Conservation (phyloP, 2,797 vertebrate genomes). For the Manis javanica region DNA sequence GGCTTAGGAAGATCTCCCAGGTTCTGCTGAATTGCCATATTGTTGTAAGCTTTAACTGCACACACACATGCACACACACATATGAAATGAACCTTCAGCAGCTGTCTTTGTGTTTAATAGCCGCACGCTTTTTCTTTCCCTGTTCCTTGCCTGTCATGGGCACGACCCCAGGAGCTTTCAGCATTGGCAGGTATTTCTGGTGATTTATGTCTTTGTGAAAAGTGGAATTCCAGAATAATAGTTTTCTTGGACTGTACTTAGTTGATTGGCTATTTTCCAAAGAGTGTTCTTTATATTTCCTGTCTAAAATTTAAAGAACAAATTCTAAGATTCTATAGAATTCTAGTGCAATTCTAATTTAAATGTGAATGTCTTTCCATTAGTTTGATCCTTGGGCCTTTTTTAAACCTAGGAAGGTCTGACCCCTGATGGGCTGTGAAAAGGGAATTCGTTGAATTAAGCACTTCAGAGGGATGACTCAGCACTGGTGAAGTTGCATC, state of each 20-base stretch:
- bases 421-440: not conserved
- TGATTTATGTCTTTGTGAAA: not conserved
- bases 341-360: not conserved
- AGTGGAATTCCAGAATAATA: not conserved
- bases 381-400: not conserved
- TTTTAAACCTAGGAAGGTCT: not conserved
- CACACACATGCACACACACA: not conserved
- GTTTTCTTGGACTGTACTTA: not conserved
- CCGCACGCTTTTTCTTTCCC: not conserved
- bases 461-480: not conserved
- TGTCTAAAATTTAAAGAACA: not conserved
- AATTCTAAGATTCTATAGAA: not conserved
- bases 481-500: not conserved
- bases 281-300: not conserved
- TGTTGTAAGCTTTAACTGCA: not conserved
- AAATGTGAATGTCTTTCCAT: not conserved
- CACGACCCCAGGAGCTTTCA: not conserved
- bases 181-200: not conserved
- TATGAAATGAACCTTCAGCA: not conserved
- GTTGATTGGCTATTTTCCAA: not conserved
- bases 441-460: not conserved
- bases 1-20: no score
- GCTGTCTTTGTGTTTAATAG: not conserved
- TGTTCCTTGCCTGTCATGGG: not conserved
- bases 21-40: not conserved